phyloP scores from a whole-genome alignment of 2,797 vertebrate species.

The Bryconaethiops microstoma region DNA sequence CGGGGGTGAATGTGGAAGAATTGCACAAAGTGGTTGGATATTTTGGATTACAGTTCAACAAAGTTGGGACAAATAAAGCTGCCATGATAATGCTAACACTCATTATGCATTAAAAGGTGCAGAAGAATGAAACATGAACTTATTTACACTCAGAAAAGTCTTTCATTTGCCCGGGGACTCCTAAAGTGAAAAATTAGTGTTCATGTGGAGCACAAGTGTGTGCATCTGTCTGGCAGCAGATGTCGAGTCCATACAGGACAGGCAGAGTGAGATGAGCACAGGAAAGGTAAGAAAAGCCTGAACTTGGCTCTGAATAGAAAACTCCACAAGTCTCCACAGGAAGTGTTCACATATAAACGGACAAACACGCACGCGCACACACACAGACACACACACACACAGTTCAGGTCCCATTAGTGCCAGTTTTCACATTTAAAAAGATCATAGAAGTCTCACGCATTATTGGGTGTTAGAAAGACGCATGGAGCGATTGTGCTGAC shows the following conservation, averaged over 20 bases:
- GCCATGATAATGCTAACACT: too few species aligned
- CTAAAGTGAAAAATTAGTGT: background rate
- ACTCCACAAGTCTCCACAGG: background rate
- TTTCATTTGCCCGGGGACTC: too few species aligned
- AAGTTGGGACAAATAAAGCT: too few species aligned
- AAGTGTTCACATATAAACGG: background rate
- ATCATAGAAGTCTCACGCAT: background rate
- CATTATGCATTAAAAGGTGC: too few species aligned
- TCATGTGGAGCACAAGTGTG: background rate
- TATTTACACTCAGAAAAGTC: too few species aligned
- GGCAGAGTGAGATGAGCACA: background rate
- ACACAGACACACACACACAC: background rate
- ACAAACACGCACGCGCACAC: background rate
- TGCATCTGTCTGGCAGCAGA: background rate
- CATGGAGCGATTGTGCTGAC: conserved; percentile 38
- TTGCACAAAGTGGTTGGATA: too few species aligned
- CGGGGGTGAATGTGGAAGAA: background rate
- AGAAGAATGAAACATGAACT: too few species aligned
- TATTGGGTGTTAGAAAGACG: conserved; percentile 12
- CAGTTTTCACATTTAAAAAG: background rate
- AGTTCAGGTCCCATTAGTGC: background rate
- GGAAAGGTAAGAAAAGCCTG: background rate
- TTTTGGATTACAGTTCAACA: too few species aligned
- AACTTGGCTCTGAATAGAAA: conserved; percentile 3
- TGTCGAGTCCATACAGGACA: background rate